A percentile compares a stretch with the other conserved stretches of the same genome.
These are phyloP conservation scores for Acromyrmex heyeri DNA, from an alignment of 1,140 invertebrate genomes.

Conservation along the genomic window DNA sequence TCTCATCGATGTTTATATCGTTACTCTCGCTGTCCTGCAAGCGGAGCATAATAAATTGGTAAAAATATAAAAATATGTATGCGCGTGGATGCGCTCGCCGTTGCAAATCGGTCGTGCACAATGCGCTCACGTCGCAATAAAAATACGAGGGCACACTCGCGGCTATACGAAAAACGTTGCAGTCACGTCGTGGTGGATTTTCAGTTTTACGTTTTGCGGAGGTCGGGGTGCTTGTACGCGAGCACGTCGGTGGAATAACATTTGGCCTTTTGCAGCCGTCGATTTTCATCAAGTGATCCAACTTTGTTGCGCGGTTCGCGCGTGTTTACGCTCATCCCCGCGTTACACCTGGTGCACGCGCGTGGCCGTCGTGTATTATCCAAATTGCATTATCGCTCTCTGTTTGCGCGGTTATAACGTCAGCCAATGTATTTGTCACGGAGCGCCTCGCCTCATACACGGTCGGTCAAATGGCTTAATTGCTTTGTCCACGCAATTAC, in stretches of 20 bases:
- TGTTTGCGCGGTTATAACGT: slow-evolving; percentile 80
- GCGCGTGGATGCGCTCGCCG: neutral
- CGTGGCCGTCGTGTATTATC: slow-evolving; percentile 77
- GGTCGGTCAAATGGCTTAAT: slow-evolving; percentile 82
- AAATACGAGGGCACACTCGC: slow-evolving; percentile 13
- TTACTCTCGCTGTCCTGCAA: neutral
- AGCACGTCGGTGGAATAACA: slow-evolving; percentile 55
- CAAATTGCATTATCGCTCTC: slow-evolving; percentile 81
- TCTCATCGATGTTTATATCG: neutral
- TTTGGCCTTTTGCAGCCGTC: slow-evolving; percentile 66
- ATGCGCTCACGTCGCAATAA: slow-evolving; percentile 50
- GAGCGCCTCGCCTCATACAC: slow-evolving; percentile 72
- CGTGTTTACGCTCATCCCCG: slow-evolving; percentile 44
- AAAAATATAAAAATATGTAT: slow-evolving; percentile 28
- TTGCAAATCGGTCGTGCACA: slow-evolving; percentile 47
- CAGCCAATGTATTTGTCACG: slow-evolving; percentile 77
- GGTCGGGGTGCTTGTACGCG: neutral
- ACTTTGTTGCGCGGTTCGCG: slow-evolving; percentile 56
- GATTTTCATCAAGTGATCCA: slow-evolving; percentile 70
- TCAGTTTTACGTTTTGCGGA: slow-evolving; percentile 56
- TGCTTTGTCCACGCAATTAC: slow-evolving; percentile 83
- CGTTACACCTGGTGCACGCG: slow-evolving; percentile 62
- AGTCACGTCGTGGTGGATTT: slow-evolving; percentile 57
- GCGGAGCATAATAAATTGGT: slow-evolving; percentile 13
- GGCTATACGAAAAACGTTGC: slow-evolving; percentile 43